Percentiles rank a stretch among this genome's conserved stretches.
Conservation (phyloP, 2,797 vertebrate species). For the Anas capensis region DNA sequence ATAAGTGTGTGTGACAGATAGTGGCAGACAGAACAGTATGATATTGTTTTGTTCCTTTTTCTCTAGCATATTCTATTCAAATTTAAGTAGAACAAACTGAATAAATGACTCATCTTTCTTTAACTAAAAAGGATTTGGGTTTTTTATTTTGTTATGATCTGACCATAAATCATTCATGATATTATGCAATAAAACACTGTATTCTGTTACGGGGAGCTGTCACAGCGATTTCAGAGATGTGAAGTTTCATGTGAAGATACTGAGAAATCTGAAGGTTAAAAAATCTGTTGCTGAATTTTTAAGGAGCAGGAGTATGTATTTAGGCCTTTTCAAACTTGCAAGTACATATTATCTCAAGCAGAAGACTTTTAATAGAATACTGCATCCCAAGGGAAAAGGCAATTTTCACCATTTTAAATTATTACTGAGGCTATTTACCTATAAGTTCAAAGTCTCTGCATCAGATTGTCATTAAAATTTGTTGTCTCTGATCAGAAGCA, state of each 20-base stretch:
- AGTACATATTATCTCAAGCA: background rate
- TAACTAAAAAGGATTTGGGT: background rate
- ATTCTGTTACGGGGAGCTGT: background rate
- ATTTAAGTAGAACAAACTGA: background rate
- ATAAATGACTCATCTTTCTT: background rate
- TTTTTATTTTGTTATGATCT: background rate
- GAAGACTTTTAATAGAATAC: background rate
- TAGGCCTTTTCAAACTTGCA: background rate
- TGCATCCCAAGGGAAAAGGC: background rate
- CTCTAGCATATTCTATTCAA: background rate
- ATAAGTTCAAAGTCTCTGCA: background rate
- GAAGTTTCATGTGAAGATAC: background rate
- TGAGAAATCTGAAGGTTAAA: background rate
- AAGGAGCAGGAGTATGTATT: background rate
- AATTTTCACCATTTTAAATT: background rate
- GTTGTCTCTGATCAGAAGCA: background rate
- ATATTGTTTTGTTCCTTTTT: background rate
- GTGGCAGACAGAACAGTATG: background rate
- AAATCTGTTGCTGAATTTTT: background rate
- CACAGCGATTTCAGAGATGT: background rate
- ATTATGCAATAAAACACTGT: background rate
- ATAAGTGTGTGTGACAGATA: background rate
- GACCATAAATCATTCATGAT: background rate
- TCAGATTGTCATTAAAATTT: background rate
- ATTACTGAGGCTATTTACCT: background rate